These are phyloP conservation scores for Artibeus jamaicensis DNA, from an alignment of 2,797 vertebrate species.

Conservation along the genomic window DNA sequence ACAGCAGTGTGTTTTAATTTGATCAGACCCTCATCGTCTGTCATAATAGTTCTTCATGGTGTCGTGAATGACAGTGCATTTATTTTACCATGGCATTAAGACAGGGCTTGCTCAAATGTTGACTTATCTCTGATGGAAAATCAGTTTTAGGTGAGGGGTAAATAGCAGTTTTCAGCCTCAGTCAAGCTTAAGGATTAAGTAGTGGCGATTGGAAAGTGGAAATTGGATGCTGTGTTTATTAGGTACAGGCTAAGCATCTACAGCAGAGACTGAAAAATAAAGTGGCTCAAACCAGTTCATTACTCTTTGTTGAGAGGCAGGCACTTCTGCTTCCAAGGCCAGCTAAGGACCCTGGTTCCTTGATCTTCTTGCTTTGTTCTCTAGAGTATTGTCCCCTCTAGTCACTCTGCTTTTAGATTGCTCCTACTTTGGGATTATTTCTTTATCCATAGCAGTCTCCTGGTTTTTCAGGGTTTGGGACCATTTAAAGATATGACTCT, in stretches of 20 bases:
- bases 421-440: not conserved
- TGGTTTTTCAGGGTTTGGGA: constrained; percentile 65
- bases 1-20: not conserved
- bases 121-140: not conserved
- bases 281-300: not conserved
- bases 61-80: not conserved
- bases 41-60: not conserved
- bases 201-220: not conserved
- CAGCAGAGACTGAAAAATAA: not conserved
- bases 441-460: not conserved
- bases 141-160: not conserved
- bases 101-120: not conserved
- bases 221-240: not conserved
- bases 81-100: not conserved
- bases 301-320: not conserved
- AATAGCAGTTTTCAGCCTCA: not conserved
- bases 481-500: constrained; percentile 73
- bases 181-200: not conserved
- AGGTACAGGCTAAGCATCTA: not conserved
- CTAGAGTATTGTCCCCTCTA: not conserved
- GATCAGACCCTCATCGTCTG: not conserved
- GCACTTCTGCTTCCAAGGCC: not conserved
- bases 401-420: not conserved
- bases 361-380: not conserved
- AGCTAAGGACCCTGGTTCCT: not conserved